Evolutionary conservation across 2,113 vertebrate species (phyloP).

Genomic region (Chlamydotis undulata): DNA sequence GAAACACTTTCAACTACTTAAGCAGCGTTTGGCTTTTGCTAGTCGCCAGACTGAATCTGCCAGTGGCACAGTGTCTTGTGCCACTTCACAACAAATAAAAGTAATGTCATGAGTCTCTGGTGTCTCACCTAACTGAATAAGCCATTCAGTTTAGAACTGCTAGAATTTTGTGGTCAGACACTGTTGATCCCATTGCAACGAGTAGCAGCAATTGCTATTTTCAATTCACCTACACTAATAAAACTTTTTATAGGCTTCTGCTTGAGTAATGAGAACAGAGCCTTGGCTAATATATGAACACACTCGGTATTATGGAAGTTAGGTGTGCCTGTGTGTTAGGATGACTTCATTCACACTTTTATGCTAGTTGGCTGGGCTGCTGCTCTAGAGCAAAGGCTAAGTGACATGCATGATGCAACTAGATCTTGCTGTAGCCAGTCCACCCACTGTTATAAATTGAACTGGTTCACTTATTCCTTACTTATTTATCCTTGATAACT

Average conservation of each 20-base stretch:
- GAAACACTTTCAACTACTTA: neutral
- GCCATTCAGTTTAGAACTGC: neutral
- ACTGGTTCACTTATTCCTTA: neutral
- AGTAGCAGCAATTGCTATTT: neutral
- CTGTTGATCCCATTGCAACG: neutral
- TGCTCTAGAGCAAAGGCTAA: conserved; percentile 11
- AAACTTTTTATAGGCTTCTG: neutral
- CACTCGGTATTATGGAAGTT: neutral
- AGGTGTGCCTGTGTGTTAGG: neutral
- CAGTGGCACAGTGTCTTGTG: neutral
- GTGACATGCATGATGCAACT: neutral
- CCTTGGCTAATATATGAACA: neutral
- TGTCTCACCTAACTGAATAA: neutral
- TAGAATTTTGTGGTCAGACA: neutral
- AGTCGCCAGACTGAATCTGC: neutral
- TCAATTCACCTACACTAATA: neutral
- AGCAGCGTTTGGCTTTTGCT: neutral
- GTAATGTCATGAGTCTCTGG: neutral
- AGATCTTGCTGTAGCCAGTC: neutral
- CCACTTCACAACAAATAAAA: neutral
- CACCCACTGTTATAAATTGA: neutral
- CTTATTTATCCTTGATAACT: neutral
- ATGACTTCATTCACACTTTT: conserved; percentile 8
- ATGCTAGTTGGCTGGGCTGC: neutral
- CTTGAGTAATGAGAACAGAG: neutral